A percentile compares a stretch with the other conserved stretches of the same genome.
phyloP scores from a whole-genome alignment of 2,113 vertebrate genomes.

The Xenopus laevis region DNA sequence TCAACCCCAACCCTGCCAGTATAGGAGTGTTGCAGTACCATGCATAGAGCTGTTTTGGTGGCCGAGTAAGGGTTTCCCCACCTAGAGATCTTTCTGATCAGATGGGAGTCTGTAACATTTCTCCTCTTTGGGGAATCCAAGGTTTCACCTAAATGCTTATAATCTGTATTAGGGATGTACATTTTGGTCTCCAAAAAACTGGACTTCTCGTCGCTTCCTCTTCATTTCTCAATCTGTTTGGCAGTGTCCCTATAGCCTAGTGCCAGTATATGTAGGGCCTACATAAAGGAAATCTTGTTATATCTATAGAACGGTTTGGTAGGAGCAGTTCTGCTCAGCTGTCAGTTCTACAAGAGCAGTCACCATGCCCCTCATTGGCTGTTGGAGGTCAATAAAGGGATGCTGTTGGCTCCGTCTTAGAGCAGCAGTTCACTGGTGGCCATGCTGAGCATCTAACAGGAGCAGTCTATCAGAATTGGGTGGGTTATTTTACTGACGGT shows the following conservation, averaged over 20 bases:
- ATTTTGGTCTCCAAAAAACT: not conserved
- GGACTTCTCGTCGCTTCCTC: not conserved
- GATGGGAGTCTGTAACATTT: not conserved
- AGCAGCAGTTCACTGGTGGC: not conserved
- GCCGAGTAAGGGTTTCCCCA: not conserved
- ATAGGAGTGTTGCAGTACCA: not conserved
- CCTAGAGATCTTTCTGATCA: not conserved
- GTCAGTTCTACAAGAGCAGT: not conserved
- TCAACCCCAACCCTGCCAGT: not conserved
- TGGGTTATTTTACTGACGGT: not conserved
- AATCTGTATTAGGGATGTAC: not conserved
- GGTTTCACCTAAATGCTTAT: not conserved
- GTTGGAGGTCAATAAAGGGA: not conserved
- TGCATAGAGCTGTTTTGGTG: not conserved
- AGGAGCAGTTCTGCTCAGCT: conserved; percentile 1
- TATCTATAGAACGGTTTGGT: not conserved
- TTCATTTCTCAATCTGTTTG: not conserved
- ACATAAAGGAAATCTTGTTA: conserved; percentile 10
- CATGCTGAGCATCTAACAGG: not conserved
- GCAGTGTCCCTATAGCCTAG: not conserved
- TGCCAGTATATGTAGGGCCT: conserved; percentile 1
- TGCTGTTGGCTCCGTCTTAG: not conserved
- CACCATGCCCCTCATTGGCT: not conserved
- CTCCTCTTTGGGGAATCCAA: not conserved
- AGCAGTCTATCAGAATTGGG: conserved; percentile 4